These are phyloP conservation scores for Neolamprologus toae DNA, from an alignment of 2,113 vertebrate genomes.

Conservation along the genomic window DNA sequence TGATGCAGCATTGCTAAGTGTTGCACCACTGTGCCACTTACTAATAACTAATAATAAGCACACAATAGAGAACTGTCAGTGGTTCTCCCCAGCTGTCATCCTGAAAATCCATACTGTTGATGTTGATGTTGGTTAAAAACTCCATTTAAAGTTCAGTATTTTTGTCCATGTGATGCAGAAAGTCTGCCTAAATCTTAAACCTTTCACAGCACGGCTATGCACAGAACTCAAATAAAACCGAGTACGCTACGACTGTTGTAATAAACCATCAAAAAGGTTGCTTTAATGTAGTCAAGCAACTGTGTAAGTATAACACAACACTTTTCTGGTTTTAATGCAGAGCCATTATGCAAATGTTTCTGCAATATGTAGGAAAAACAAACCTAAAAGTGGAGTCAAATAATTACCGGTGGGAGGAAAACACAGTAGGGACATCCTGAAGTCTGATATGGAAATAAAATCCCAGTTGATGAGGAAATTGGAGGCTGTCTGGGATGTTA, in stretches of 20 bases:
- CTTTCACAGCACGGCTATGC: accelerated
- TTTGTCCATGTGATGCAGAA: background rate
- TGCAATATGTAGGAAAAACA: background rate
- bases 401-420: background rate
- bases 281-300: background rate
- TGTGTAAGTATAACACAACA: background rate
- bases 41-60: background rate
- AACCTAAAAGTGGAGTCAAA: background rate
- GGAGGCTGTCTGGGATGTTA: background rate
- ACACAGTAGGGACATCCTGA: background rate
- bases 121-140: background rate
- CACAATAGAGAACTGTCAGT: background rate
- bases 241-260: background rate
- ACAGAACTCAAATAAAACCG: background rate
- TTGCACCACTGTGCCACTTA: background rate
- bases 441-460: background rate
- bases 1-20: background rate
- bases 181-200: background rate
- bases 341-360: background rate
- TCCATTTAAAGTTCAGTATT: background rate
- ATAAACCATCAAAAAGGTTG: background rate
- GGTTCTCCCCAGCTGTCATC: background rate
- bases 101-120: background rate
- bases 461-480: background rate
- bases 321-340: background rate